phyloP scores from a whole-genome alignment of 2,113 vertebrate genomes.

The Gadus chalcogrammus region DNA sequence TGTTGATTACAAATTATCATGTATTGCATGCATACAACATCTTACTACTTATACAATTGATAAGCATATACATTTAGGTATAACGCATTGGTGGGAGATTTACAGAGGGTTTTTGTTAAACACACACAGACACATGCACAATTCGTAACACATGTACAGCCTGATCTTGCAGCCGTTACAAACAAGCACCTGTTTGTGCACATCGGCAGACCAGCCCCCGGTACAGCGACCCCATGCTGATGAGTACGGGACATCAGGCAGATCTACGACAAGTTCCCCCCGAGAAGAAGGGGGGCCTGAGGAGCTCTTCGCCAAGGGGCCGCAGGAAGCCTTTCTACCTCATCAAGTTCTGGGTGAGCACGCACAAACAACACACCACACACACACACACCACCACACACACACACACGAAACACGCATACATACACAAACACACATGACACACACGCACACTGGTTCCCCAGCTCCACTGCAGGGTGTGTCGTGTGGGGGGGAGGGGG shows the following conservation, averaged over 20 bases:
- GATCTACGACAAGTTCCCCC: slow-evolving; percentile 99
- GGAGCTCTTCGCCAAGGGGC: slow-evolving; percentile 93
- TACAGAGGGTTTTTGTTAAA: no score
- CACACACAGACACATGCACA: background rate
- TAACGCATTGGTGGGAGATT: no score
- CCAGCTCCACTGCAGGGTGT: background rate
- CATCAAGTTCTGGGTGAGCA: slow-evolving; percentile 98
- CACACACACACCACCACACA: no score
- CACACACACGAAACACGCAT: no score
- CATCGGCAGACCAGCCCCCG: slow-evolving; percentile 90
- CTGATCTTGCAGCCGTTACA: slow-evolving; percentile 75
- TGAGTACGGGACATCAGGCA: slow-evolving; percentile 97
- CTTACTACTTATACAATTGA: no score
- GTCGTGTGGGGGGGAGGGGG: no score
- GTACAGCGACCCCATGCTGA: slow-evolving; percentile 91
- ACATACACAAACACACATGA: no score
- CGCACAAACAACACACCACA: no score
- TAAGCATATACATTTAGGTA: no score
- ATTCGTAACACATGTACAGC: background rate
- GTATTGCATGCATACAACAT: no score
- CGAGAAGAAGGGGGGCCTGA: slow-evolving; percentile 97
- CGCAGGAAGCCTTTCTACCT: slow-evolving; percentile 97
- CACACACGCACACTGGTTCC: background rate
- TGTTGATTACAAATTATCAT: no score
- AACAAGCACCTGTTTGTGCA: slow-evolving; percentile 99